phyloP scores from a whole-genome alignment of 2,797 vertebrate species.

The Ceyx erithaca region DNA sequence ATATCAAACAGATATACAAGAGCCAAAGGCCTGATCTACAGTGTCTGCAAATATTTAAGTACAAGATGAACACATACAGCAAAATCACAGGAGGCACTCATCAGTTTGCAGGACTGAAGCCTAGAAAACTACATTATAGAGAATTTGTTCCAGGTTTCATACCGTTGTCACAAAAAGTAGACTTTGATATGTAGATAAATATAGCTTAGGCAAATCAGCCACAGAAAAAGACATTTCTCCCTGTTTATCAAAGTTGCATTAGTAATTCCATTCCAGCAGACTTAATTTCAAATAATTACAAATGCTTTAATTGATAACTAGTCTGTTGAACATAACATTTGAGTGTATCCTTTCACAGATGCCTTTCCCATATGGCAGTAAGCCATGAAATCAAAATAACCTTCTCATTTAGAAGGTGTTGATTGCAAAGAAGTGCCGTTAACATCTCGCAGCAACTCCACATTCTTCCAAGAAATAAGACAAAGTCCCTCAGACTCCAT shows the following conservation, averaged over 20 bases:
- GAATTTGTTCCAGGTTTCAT: not conserved
- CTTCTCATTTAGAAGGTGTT: not conserved
- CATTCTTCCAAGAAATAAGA: not conserved
- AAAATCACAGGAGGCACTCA: not conserved
- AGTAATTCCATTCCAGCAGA: not conserved
- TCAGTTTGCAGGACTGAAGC: not conserved
- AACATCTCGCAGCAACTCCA: not conserved
- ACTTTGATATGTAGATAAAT: not conserved
- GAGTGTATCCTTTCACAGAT: not conserved
- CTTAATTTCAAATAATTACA: not conserved
- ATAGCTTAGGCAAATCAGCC: not conserved
- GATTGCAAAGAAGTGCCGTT: not conserved
- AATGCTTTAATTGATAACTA: not conserved
- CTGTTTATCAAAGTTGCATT: not conserved
- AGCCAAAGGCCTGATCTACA: not conserved
- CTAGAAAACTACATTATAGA: not conserved
- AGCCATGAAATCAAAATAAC: not conserved
- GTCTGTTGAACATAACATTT: not conserved
- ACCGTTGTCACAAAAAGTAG: not conserved
- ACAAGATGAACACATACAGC: not conserved
- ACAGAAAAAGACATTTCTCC: not conserved
- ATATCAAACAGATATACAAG: not conserved
- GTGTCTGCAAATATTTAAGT: not conserved
- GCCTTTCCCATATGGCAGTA: not conserved
- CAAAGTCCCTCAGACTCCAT: fast-evolving